Conservation (phyloP, 2,113 vertebrate genomes). For the Opisthocomus hoazin region DNA sequence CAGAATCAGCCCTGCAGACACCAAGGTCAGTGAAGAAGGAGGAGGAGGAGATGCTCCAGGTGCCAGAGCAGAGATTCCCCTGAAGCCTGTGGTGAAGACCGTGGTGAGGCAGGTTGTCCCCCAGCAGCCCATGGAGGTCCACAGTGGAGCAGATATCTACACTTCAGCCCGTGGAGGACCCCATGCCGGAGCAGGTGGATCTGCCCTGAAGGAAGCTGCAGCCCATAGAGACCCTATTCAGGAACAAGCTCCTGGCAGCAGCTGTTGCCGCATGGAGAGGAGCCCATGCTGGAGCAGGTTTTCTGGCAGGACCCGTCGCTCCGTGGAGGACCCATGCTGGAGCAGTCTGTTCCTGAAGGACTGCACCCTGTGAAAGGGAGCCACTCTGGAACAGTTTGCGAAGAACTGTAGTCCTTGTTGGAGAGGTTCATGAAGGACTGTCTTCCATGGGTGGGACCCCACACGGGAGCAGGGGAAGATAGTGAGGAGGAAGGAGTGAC, state of each 20-base stretch:
- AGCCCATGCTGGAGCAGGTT: not conserved
- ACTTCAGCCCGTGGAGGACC: not conserved
- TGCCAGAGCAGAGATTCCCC: fast-evolving
- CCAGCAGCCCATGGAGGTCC: not conserved
- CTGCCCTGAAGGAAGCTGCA: not conserved
- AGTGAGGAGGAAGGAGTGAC: not conserved
- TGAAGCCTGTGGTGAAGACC: fast-evolving
- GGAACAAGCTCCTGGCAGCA: not conserved
- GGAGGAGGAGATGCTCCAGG: fast-evolving
- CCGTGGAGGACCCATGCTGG: fast-evolving
- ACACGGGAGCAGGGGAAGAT: fast-evolving
- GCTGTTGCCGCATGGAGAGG: fast-evolving
- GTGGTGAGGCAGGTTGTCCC: not conserved
- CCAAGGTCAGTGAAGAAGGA: not conserved
- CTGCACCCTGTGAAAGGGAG: not conserved
- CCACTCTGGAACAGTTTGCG: fast-evolving
- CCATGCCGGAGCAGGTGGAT: fast-evolving
- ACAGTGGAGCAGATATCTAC: not conserved
- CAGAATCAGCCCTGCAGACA: not conserved
- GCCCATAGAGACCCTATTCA: fast-evolving
- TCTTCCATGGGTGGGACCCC: not conserved
- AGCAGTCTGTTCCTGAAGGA: not conserved
- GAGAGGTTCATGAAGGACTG: not conserved
- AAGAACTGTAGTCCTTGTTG: not conserved
- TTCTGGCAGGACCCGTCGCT: not conserved